These are phyloP conservation scores for Drosophila parabipectinata DNA, from an alignment of 1,140 invertebrate species.

Conservation along the genomic window DNA sequence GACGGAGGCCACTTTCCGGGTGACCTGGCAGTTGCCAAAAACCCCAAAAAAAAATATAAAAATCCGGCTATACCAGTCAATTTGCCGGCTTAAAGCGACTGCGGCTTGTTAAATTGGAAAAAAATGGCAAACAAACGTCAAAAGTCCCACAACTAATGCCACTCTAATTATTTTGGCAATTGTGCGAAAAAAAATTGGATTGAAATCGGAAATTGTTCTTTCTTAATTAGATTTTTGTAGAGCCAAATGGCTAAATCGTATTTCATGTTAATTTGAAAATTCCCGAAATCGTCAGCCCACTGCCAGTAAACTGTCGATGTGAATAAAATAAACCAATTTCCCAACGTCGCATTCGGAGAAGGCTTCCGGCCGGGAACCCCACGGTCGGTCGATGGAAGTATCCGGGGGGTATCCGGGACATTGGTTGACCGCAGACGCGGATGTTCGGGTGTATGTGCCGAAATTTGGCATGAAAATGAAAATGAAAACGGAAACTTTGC, in stretches of 20 bases:
- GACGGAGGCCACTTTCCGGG: conserved; percentile 10
- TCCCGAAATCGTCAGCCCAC: conserved; percentile 9
- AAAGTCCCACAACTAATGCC: conserved; percentile 13
- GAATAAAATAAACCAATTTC: conserved; percentile 79
- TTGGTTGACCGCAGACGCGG: conserved; percentile 47
- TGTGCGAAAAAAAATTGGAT: conserved; percentile 38
- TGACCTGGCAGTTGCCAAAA: conserved; percentile 14
- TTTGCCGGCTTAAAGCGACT: conserved; percentile 3
- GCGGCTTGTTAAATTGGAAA: conserved; percentile 1
- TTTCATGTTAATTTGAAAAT: conserved; percentile 73
- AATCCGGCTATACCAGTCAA: conserved; percentile 19
- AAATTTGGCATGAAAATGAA: conserved; percentile 61
- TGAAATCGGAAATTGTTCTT: conserved; percentile 54
- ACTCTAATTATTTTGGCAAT: conserved; percentile 35
- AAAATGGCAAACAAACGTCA: not conserved
- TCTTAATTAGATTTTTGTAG: conserved; percentile 64
- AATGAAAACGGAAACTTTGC: conserved; percentile 54
- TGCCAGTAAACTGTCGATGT: conserved; percentile 53
- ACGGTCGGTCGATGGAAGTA: not conserved
- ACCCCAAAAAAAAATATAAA: not conserved
- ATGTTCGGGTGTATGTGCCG: conserved; percentile 60
- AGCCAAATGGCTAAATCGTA: conserved; percentile 58
- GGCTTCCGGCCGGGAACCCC: conserved; percentile 35
- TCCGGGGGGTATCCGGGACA: not conserved
- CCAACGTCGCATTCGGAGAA: conserved; percentile 57